Percentiles rank a stretch among this genome's conserved stretches.
Evolutionary conservation across 2,888 invertebrate species (phyloP).

Genomic region (Lasioglossum figueresi): DNA sequence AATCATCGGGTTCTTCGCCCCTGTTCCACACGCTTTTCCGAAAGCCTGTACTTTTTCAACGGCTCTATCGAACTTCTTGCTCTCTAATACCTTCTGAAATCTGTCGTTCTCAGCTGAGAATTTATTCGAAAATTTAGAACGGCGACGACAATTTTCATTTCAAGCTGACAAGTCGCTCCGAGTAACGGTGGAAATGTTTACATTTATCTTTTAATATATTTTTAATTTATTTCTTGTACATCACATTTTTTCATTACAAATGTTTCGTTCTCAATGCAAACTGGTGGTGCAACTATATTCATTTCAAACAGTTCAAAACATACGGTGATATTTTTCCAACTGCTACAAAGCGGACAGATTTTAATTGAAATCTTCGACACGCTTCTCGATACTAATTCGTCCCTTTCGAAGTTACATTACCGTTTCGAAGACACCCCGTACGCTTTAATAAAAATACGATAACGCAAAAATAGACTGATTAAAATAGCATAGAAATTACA

Average conservation of each 20-base stretch:
- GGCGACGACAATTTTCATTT: not conserved
- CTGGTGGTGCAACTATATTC: not conserved
- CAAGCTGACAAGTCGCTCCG: too few relatives aligned
- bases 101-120: not conserved
- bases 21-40: slow-evolving; percentile 12
- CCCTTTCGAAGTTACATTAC: not conserved
- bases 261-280: not conserved
- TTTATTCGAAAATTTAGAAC: not conserved
- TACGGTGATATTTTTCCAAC: not conserved
- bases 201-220: not conserved
- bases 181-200: too few relatives aligned
- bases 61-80: not conserved
- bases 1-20: slow-evolving; percentile 40
- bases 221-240: not conserved
- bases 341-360: not conserved
- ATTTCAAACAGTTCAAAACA: not conserved
- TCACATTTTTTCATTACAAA: not conserved
- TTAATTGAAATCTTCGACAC: not conserved
- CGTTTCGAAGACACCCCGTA: not conserved
- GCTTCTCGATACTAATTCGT: not conserved
- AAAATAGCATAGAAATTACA: not conserved
- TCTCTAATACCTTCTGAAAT: not conserved
- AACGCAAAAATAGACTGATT: not conserved
- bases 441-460: not conserved
- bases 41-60: not conserved